Base-by-base conservation (phyloP, 92 coral and sea anemone species). In the Porites rus region DNA sequence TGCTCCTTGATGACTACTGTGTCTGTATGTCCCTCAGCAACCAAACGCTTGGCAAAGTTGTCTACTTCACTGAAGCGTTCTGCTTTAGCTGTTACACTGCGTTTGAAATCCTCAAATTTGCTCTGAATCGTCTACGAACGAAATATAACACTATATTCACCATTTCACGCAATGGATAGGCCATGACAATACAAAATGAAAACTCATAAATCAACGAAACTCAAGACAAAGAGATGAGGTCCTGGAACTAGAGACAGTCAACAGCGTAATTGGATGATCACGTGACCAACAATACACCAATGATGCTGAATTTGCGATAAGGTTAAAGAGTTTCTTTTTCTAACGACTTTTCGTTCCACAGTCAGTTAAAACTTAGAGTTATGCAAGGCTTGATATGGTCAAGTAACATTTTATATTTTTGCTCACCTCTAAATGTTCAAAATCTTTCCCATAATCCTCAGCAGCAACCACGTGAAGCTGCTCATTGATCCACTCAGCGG, bases 381-480 rank as follows among this genome's bases (percentile, higher is more conserved):
- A 38, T 38, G 46, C 46, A 38, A 38, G 46, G 46, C 46, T 51
- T 18, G 28, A 8, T 53, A 25, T 16, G 16, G 59, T 28, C 60
- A 8, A 72, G n/a, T 14, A 10, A 10, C 14, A 11, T 56, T 14
- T 56, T 4, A 38, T 14, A 17, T 17, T 56, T 10, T 56, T 13
- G 7, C 87, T 6, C 70, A 93, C 98, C 95, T 95, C 96, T 19
- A 96, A 91, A 81, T 96, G 98, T 51, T 96, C 99, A 80, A 96
- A 95, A 93, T 96, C 99, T 65, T 91, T 96, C 75, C 99, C 99
- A 74, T 96, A 96, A 69, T 96, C 99, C 81, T 96, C 99, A 3
- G 98, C 89, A 24, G 98, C 87, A 31, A 98, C 98, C 31, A 75
- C 91, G 20, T 93, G 96, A 31, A 95, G 92, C 77, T 96, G 99